Conservation (phyloP, 2,797 vertebrate genomes). For the Tamandua tetradactyla region DNA sequence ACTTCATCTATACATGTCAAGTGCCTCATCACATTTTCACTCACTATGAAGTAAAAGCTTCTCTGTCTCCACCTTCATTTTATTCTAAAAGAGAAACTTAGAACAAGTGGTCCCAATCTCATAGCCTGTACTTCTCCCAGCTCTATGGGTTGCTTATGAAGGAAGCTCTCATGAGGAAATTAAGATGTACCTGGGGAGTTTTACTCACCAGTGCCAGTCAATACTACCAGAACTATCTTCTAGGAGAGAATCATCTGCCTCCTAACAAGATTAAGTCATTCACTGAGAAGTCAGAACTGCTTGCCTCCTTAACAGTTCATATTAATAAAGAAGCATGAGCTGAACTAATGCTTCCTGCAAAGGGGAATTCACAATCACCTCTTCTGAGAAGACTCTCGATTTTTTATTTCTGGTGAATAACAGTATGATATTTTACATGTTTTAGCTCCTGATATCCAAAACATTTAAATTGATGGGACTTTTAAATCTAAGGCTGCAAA, state of each 20-base stretch:
- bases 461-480: constrained; percentile 72
- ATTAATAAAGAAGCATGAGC: constrained; percentile 30
- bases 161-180: constrained; percentile 2
- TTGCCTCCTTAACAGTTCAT: background rate
- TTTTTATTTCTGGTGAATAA: constrained; percentile 58
- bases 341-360: constrained; percentile 34
- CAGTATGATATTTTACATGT: constrained; percentile 62
- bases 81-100: background rate
- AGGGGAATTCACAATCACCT: constrained; percentile 29
- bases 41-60: constrained; percentile 27
- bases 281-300: background rate
- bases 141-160: background rate
- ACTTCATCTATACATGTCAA: background rate
- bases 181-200: background rate
- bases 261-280: background rate
- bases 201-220: background rate
- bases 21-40: background rate
- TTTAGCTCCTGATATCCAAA: constrained; percentile 65
- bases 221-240: background rate
- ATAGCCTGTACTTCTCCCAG: background rate
- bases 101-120: background rate
- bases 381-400: background rate
- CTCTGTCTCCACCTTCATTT: constrained; percentile 12
- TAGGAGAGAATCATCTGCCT: background rate
- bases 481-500: constrained; percentile 72